Percentiles rank a stretch among this genome's conserved stretches.
phyloP scores from a whole-genome alignment of 2,888 invertebrate genomes.

The Latheticus oryzae region DNA sequence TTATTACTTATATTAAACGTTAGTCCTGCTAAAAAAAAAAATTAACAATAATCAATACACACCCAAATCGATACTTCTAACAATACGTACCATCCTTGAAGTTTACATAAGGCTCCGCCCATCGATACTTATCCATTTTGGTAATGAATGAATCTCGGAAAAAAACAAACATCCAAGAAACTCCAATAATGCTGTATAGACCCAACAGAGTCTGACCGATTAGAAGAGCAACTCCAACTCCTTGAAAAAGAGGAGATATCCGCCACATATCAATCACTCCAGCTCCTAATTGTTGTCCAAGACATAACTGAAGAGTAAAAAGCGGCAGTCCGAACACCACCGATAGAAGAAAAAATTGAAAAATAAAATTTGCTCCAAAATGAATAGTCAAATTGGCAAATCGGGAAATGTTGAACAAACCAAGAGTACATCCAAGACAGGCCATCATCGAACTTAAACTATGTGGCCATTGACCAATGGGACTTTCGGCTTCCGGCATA shows the following conservation, averaged over 20 bases:
- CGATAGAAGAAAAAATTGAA: conserved; percentile 88
- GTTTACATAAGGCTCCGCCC: conserved; percentile 80
- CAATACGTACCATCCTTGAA: conserved; percentile 73
- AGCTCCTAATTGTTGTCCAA: conserved; percentile 86
- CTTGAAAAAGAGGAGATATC: conserved; percentile 91
- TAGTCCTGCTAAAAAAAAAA: conserved; percentile 50
- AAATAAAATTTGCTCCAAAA: conserved; percentile 88
- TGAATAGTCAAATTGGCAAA: conserved; percentile 83
- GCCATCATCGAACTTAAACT: conserved; percentile 83
- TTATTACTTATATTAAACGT: conserved; percentile 66
- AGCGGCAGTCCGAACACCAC: conserved; percentile 79
- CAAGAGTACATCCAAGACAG: conserved; percentile 86
- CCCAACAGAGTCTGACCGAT: conserved; percentile 84
- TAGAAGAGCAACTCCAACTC: conserved; percentile 86
- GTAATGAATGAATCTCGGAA: conserved; percentile 89
- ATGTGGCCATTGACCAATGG: conserved; percentile 76
- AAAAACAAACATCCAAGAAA: conserved; percentile 93
- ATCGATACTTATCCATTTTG: conserved; percentile 80
- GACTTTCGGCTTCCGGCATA: conserved; percentile 68
- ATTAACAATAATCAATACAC: conserved; percentile 5
- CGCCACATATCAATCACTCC: conserved; percentile 94
- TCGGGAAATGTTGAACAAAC: conserved; percentile 86
- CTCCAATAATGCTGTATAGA: conserved; percentile 86
- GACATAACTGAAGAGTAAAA: conserved; percentile 84
- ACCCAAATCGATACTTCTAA: conserved; percentile 17